These are phyloP conservation scores for Carlito syrichta DNA, from an alignment of 2,113 vertebrate genomes.

Conservation along the genomic window DNA sequence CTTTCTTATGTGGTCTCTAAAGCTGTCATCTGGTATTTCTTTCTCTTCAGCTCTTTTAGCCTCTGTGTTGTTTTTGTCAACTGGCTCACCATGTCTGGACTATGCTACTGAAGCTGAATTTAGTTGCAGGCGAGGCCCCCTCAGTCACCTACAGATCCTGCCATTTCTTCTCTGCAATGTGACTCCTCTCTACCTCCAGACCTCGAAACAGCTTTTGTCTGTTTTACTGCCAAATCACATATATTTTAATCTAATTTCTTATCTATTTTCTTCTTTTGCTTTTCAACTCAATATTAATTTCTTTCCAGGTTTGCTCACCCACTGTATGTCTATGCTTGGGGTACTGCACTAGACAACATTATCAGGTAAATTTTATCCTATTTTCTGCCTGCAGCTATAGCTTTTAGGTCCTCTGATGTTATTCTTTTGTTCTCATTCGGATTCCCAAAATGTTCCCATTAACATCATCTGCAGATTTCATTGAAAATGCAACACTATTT, in stretches of 20 bases:
- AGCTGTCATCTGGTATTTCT: background rate
- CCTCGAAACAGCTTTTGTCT: background rate
- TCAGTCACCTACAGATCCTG: background rate
- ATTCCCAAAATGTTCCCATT: background rate
- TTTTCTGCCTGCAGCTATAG: background rate
- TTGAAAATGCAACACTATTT: background rate
- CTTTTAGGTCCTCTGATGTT: background rate
- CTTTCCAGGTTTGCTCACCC: background rate
- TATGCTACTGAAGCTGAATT: background rate
- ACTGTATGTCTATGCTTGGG: background rate
- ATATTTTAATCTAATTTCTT: slow-evolving; percentile 16
- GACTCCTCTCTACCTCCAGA: background rate
- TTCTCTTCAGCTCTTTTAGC: background rate
- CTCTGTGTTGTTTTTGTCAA: background rate
- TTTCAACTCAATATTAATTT: slow-evolving; percentile 13
- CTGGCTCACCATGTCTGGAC: background rate
- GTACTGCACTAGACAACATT: background rate
- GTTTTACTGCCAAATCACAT: background rate
- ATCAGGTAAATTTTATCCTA: slow-evolving; percentile 9
- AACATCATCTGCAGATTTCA: slow-evolving; percentile 17
- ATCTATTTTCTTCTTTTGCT: background rate
- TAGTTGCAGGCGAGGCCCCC: background rate
- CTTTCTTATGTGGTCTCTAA: background rate
- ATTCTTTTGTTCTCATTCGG: slow-evolving; percentile 2
- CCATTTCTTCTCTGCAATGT: background rate